Percentiles rank a stretch among this genome's conserved stretches.
phyloP scores from a whole-genome alignment of 2,888 invertebrate species.

The Nemurella pictetii region DNA sequence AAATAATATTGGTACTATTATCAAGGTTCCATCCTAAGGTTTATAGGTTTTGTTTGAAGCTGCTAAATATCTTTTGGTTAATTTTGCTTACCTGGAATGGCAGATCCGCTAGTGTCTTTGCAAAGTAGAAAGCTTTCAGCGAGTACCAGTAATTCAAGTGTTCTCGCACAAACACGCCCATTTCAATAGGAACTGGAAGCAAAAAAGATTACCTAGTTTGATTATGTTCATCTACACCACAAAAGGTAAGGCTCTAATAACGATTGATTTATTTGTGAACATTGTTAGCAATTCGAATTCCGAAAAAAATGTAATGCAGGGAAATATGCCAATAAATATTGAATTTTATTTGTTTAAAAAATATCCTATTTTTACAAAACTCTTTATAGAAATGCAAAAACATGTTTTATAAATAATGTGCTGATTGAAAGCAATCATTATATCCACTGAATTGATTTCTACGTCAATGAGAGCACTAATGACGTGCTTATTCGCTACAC shows the following conservation, averaged over 20 bases:
- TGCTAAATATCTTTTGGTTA: neutral
- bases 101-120: conserved; percentile 93
- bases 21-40: no score
- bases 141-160: conserved; percentile 98
- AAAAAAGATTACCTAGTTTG: conserved; percentile 41
- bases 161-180: conserved; percentile 92
- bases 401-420: neutral
- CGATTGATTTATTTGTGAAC: neutral
- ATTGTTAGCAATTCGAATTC: no score
- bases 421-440: neutral
- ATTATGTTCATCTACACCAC: neutral
- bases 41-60: no score
- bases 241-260: neutral
- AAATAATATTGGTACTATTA: no score
- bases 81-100: conserved; percentile 80
- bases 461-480: neutral
- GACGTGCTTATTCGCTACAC: conserved; percentile 50
- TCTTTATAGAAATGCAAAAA: neutral
- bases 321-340: neutral
- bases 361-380: no score
- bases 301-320: no score
- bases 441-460: neutral
- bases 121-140: conserved; percentile 93
- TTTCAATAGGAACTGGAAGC: conserved; percentile 88
- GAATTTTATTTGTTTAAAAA: neutral